Conservation (phyloP, 2,888 invertebrate species). For the Drosophila atripex region DNA sequence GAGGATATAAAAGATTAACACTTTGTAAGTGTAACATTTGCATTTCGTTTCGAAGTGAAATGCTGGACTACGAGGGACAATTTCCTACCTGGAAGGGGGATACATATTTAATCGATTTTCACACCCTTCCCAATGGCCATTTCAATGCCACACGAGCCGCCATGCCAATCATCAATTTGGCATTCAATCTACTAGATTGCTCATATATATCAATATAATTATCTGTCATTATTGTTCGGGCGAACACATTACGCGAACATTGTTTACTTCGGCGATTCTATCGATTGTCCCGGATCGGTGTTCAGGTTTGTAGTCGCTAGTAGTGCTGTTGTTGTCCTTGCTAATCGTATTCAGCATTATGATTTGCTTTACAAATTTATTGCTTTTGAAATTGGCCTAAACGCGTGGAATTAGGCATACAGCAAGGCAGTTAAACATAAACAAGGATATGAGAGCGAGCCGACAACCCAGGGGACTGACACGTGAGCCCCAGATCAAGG, state of each 20-base stretch:
- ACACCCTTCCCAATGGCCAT: slow-evolving; percentile 23
- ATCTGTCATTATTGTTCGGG: slow-evolving; percentile 65
- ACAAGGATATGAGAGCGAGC: slow-evolving; percentile 65
- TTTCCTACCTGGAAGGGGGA: neutral
- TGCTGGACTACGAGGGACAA: neutral
- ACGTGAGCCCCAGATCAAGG: slow-evolving; percentile 37
- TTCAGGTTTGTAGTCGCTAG: slow-evolving; percentile 1
- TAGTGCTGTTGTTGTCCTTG: slow-evolving; percentile 64
- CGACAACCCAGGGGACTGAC: slow-evolving; percentile 58
- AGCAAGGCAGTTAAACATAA: slow-evolving; percentile 37
- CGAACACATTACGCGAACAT: slow-evolving; percentile 45
- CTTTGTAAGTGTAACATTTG: neutral
- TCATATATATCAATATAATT: slow-evolving; percentile 59
- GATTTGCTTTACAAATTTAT: slow-evolving; percentile 70
- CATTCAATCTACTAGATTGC: slow-evolving; percentile 53
- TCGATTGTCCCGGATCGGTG: slow-evolving; percentile 31
- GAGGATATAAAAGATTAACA: neutral
- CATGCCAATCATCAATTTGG: slow-evolving; percentile 46
- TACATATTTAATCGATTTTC: slow-evolving; percentile 30
- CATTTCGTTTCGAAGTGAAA: no score
- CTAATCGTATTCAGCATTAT: slow-evolving; percentile 45
- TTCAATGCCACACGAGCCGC: slow-evolving; percentile 36
- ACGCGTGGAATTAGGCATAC: slow-evolving; percentile 37
- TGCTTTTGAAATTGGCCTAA: slow-evolving; percentile 55
- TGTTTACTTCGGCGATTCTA: slow-evolving; percentile 29